Evolutionary conservation across 1,140 invertebrate genomes (phyloP), one percentile per base, ranked within the genome.

Genomic region (Atta colombica): DNA sequence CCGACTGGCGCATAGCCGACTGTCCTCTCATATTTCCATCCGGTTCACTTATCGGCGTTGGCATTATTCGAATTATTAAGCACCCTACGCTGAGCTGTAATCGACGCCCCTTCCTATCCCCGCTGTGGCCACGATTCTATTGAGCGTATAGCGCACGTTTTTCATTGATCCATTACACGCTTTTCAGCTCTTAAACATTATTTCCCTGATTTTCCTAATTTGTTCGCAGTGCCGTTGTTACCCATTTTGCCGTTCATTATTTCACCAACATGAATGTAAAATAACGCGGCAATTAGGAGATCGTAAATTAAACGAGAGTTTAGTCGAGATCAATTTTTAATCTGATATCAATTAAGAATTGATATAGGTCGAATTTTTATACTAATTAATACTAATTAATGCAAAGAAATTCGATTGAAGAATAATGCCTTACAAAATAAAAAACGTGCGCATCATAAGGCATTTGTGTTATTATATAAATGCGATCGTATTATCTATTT

Each of bases 21-120:
- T 66, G 82, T 85, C 74, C 78, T 84, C 89, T 78, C 85, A 66
- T 85, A 89, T 90, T 86, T 91, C 87, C 90, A 88, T 87, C 90
- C 90, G 78, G 69, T 75, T 90, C 89, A 90, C 89, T 90, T 90
- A 90, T 90, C 89, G 86, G 58, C 53, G 39, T 60, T 49, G 86
- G 81, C 81, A 82, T 90, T 90, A 90, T 84, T 90, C 89, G 86
- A 90, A 90, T 90, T 90, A 90, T 88, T 80, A 90, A 85, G 69
- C 68, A 51, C 53, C 63, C 63, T 77, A 84, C 80, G 39, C 55
- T 14, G 80, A 45, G 18, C 80, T 61, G 80, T 31, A 84, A 84
- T 84, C 69, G 69, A 74, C 80, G 80, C 68, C 68, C 31, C 21
- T 4, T n/a, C 4, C 28, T 45, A 35, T 7, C 55, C n/a, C n/a